Percentiles rank a stretch among this genome's conserved stretches.
phyloP scores from a whole-genome alignment of 2,113 vertebrate genomes.

The Pangasianodon hypophthalmus region DNA sequence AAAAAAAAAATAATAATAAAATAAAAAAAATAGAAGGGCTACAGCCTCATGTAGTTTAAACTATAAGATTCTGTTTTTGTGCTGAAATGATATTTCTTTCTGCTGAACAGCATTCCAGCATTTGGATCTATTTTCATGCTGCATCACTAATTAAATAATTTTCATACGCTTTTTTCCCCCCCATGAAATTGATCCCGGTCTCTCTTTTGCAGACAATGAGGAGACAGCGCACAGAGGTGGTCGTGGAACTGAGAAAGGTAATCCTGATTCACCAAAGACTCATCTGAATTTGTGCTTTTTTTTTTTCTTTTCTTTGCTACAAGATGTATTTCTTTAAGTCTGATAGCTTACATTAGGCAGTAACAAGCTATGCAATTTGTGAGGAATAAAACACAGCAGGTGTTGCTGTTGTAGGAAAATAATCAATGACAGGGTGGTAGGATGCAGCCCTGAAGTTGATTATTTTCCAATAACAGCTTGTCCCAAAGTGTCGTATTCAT shows the following conservation, averaged over 20 bases:
- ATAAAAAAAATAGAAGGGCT: not conserved
- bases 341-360: not conserved
- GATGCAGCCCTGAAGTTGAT: not conserved
- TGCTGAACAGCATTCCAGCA: not conserved
- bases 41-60: not conserved
- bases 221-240: slow-evolving; percentile 98
- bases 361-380: not conserved
- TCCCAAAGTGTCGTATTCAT: not conserved
- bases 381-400: not conserved
- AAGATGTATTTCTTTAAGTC: not conserved
- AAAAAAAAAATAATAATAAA: not conserved
- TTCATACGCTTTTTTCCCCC: too few relatives aligned
- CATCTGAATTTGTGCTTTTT: not conserved
- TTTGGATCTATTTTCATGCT: not conserved
- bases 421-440: not conserved
- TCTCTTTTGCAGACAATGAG: slow-evolving; percentile 88
- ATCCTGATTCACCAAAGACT: slow-evolving; percentile 35
- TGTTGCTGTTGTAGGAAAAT: not conserved
- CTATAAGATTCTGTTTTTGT: not conserved
- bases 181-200: not conserved
- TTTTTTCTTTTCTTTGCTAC: not conserved
- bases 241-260: slow-evolving; percentile 97
- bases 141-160: not conserved
- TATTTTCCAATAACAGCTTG: not conserved
- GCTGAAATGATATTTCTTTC: not conserved